A percentile compares a stretch with the other conserved stretches of the same genome.
Evolutionary conservation across 2,797 vertebrate species (phyloP).

Genomic region (Brachyrhaphis roseni): DNA sequence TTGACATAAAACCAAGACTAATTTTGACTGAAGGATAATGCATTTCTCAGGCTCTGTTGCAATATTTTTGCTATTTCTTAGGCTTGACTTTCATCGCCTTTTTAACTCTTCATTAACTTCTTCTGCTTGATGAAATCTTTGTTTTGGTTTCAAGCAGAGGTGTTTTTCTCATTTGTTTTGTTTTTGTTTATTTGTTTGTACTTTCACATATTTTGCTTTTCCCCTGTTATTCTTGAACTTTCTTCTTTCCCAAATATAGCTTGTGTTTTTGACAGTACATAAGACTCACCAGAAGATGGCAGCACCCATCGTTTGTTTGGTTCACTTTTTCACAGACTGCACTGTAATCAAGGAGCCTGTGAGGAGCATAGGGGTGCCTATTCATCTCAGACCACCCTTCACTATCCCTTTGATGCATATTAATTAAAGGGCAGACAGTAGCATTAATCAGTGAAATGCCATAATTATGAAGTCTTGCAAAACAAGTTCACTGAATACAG

Average conservation of each 20-base stretch:
- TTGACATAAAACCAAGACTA: not conserved
- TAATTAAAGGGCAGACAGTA: conserved; percentile 6
- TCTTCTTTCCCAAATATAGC: not conserved
- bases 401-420: not conserved
- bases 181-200: conserved; percentile 9
- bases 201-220: conserved; percentile 15
- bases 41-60: not conserved
- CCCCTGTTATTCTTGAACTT: not conserved
- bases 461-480: conserved; percentile 16
- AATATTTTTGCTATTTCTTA: not conserved
- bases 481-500: conserved; percentile 43
- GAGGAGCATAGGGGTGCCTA: not conserved
- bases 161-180: not conserved
- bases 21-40: not conserved
- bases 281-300: conserved; percentile 73
- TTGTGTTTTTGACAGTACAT: conserved; percentile 19
- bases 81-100: not conserved
- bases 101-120: not conserved
- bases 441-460: conserved; percentile 15
- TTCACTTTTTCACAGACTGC: not conserved
- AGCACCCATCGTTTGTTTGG: conserved; percentile 62
- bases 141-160: not conserved
- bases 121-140: not conserved
- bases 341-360: not conserved
- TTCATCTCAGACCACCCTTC: conserved; percentile 16